Conservation (phyloP, 2,888 invertebrate species). For the Pterostichus madidus region DNA sequence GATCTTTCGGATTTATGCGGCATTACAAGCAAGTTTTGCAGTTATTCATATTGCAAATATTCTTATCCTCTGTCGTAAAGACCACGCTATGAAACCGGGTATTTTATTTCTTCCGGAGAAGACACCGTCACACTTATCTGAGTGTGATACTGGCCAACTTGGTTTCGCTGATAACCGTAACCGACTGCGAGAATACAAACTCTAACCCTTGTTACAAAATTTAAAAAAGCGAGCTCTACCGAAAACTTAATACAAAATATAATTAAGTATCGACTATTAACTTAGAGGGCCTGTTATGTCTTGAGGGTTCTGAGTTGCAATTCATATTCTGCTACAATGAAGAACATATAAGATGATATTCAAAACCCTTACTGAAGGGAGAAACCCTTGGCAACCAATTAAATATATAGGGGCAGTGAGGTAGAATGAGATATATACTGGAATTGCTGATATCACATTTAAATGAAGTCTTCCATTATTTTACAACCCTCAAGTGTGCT, state of each 20-base stretch:
- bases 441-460: too few species aligned
- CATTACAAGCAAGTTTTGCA: constrained; percentile 61
- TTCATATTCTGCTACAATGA: neutral
- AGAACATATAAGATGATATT: neutral
- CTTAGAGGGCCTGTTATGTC: too few species aligned
- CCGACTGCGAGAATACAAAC: neutral
- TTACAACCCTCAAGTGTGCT: too few species aligned
- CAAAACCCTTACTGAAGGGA: neutral
- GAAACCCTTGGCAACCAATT: too few species aligned
- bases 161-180: constrained; percentile 1
- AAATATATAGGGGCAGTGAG: too few species aligned
- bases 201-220: neutral
- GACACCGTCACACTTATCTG: constrained; percentile 48
- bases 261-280: neutral
- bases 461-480: too few species aligned
- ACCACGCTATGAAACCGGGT: constrained; percentile 53
- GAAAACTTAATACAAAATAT: neutral
- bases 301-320: too few species aligned
- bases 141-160: constrained; percentile 42
- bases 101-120: constrained; percentile 64
- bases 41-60: constrained; percentile 66
- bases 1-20: constrained; percentile 61
- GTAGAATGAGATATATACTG: too few species aligned
- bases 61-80: constrained; percentile 63
- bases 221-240: neutral